Evolutionary conservation across 2,888 invertebrate species (phyloP).

Genomic region (Drosophila nr. perissopoda): DNA sequence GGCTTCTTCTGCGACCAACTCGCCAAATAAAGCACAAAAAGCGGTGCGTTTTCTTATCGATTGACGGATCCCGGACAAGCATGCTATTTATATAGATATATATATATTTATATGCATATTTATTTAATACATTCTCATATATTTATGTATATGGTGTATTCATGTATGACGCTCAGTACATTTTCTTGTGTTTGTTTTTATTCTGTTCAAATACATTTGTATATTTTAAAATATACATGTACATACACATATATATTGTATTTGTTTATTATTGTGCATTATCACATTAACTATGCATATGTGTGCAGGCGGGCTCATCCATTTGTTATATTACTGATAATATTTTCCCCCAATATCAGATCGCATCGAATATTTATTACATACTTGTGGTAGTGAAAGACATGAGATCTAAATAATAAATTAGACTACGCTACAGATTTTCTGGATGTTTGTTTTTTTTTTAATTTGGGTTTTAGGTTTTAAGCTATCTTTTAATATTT

Average conservation of each 20-base stretch:
- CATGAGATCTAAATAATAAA: not conserved
- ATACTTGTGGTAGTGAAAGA: not conserved
- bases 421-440: not conserved
- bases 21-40: slow-evolving; percentile 80
- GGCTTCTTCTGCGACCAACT: slow-evolving; percentile 32
- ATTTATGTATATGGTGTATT: not conserved
- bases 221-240: not conserved
- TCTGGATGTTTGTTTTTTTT: not conserved
- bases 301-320: not conserved
- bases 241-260: not conserved
- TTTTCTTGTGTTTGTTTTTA: not conserved
- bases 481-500: not conserved
- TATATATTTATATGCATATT: not conserved
- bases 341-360: not conserved
- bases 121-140: not conserved
- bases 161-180: not conserved
- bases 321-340: not conserved
- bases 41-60: slow-evolving; percentile 83
- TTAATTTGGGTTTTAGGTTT: not conserved
- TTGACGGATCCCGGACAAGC: slow-evolving; percentile 40
- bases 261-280: not conserved
- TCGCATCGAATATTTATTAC: not conserved
- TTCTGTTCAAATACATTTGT: not conserved
- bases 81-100: not conserved
- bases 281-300: not conserved